phyloP scores from a whole-genome alignment of 2,113 vertebrate genomes.

The Nibea coibor region DNA sequence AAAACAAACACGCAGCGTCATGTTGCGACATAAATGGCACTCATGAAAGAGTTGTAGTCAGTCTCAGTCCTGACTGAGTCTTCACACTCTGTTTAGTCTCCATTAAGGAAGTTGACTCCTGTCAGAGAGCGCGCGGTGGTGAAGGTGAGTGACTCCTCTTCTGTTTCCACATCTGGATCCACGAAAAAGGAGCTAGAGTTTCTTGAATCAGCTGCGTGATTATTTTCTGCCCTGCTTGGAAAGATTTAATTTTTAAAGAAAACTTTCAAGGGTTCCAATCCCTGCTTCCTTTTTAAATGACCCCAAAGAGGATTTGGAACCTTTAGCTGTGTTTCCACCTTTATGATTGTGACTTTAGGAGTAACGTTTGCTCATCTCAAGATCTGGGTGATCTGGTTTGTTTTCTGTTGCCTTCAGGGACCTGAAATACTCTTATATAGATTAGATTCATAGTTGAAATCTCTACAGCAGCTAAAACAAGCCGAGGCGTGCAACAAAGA shows the following conservation, averaged over 20 bases:
- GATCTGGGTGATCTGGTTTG: background rate
- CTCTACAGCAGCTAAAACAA: too few species aligned
- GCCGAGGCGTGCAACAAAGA: too few species aligned
- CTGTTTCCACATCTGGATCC: background rate
- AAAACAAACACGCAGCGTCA: background rate
- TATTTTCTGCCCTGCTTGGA: background rate
- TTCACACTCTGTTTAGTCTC: background rate
- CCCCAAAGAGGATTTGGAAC: background rate
- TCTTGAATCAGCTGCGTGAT: background rate
- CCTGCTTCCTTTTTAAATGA: background rate
- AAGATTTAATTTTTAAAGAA: background rate
- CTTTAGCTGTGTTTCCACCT: background rate
- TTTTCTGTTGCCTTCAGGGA: background rate
- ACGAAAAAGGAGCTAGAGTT: background rate
- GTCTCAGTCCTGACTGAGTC: background rate
- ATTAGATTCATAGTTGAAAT: background rate
- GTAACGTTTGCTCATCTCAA: background rate
- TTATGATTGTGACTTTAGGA: background rate
- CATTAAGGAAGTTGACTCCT: slow-evolving; percentile 34
- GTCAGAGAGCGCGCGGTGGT: background rate
- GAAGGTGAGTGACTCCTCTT: slow-evolving; percentile 34
- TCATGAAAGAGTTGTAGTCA: slow-evolving; percentile 26
- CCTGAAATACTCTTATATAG: background rate
- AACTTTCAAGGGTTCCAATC: too few species aligned
- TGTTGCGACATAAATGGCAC: background rate